A percentile compares a stretch with the other conserved stretches of the same genome.
Conservation (phyloP, 2,888 invertebrate species). For the Agonopterix alstromeriana region DNA sequence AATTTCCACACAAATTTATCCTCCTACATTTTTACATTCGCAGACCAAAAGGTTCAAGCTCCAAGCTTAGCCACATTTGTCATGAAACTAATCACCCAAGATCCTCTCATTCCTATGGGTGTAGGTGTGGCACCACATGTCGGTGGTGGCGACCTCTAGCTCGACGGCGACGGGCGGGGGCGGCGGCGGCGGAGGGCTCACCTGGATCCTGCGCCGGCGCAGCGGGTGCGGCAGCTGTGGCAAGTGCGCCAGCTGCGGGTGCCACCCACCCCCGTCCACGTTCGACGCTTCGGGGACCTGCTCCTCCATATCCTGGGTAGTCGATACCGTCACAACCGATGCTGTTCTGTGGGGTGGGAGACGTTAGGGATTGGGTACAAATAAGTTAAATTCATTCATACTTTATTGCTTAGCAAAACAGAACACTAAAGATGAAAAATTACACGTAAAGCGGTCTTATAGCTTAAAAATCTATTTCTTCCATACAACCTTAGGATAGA, state of each 20-base stretch:
- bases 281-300: conserved; percentile 9
- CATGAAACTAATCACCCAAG: background rate
- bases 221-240: conserved; percentile 19
- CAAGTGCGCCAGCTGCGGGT: conserved; percentile 35
- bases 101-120: conserved; percentile 3
- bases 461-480: too few species aligned
- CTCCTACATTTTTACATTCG: too few species aligned
- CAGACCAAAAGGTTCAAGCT: too few species aligned
- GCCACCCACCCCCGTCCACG: conserved; percentile 36
- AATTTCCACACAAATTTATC: too few species aligned
- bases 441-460: too few species aligned
- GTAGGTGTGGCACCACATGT: conserved; percentile 52
- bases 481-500: too few species aligned
- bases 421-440: too few species aligned
- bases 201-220: conserved; percentile 23
- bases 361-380: background rate
- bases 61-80: too few species aligned
- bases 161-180: conserved; percentile 60
- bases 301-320: conserved; percentile 25
- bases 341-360: conserved; percentile 20
- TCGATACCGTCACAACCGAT: conserved; percentile 33
- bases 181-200: conserved; percentile 40
- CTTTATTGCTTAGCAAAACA: too few species aligned
- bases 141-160: conserved; percentile 63
- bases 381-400: too few species aligned